phyloP scores from a whole-genome alignment of 2,888 invertebrate genomes.

The Cheilosia impressa region DNA sequence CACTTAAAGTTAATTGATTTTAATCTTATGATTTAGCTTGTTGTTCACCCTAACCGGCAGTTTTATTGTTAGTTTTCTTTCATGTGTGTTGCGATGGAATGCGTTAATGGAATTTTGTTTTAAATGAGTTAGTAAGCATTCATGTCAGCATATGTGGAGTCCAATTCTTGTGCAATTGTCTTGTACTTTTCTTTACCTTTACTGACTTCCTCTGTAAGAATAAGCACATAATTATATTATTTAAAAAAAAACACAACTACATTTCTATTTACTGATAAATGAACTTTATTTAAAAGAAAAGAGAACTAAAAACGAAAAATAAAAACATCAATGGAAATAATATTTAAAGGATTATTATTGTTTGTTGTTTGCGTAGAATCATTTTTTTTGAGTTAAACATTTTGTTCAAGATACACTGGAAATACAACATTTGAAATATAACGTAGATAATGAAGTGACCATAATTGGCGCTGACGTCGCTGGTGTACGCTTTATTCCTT shows the following conservation, averaged over 20 bases:
- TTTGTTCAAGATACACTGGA: slow-evolving; percentile 65
- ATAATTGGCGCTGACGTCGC: slow-evolving; percentile 35
- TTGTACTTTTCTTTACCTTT: slow-evolving; percentile 98
- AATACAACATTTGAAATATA: slow-evolving; percentile 29
- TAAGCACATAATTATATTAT: slow-evolving; percentile 44
- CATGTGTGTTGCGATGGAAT: slow-evolving; percentile 21
- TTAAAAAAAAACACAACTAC: slow-evolving; percentile 47
- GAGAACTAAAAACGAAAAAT: slow-evolving; percentile 75
- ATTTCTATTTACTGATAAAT: slow-evolving; percentile 48
- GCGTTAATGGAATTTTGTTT: not conserved
- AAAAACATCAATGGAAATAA: slow-evolving; percentile 37
- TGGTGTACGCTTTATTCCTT: slow-evolving; percentile 85
- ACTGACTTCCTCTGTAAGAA: slow-evolving; percentile 91
- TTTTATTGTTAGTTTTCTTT: slow-evolving; percentile 59
- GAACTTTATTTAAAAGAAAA: slow-evolving; percentile 66
- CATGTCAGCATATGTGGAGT: slow-evolving; percentile 97
- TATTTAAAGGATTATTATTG: slow-evolving; percentile 56
- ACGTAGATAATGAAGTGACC: slow-evolving; percentile 48
- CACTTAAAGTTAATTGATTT: slow-evolving; percentile 50
- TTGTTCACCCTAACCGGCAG: slow-evolving; percentile 60
- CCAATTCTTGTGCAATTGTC: slow-evolving; percentile 98
- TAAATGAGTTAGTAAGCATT: slow-evolving; percentile 85
- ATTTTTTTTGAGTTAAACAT: slow-evolving; percentile 71
- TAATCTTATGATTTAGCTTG: slow-evolving; percentile 24
- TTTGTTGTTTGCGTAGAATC: slow-evolving; percentile 65